phyloP scores from a whole-genome alignment of 1,140 invertebrate genomes.

The Listronotus bonariensis region DNA sequence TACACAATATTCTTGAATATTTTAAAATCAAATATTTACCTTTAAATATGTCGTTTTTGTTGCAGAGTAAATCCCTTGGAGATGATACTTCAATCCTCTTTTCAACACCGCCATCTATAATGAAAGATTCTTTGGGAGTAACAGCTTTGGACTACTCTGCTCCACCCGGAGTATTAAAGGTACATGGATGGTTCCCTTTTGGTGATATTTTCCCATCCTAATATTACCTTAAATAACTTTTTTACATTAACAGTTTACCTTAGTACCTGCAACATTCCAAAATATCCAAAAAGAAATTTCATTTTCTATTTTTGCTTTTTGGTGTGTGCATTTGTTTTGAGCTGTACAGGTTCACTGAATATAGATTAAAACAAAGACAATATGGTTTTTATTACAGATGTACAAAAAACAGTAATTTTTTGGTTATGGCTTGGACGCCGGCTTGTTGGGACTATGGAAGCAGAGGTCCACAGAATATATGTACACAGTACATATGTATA shows the following conservation, averaged over 20 bases:
- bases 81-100: constrained; percentile 80
- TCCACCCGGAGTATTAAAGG: constrained; percentile 51
- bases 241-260: not conserved
- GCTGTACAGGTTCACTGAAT: not conserved
- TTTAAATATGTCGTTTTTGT: not conserved
- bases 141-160: constrained; percentile 49
- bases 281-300: not conserved
- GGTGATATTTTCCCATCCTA: constrained; percentile 50
- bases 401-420: too few species aligned
- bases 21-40: too few species aligned
- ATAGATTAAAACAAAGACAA: too few species aligned
- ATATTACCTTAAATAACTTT: constrained; percentile 24
- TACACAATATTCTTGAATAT: too few species aligned
- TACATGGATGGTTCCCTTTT: constrained; percentile 54
- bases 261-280: constrained; percentile 5
- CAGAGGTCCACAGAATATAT: too few species aligned
- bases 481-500: too few species aligned
- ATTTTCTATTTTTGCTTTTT: constrained; percentile 25
- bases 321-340: constrained; percentile 2
- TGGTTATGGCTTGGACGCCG: too few species aligned
- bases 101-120: constrained; percentile 80
- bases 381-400: too few species aligned
- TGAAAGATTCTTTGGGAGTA: constrained; percentile 64
- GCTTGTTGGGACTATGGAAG: too few species aligned
- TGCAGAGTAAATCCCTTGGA: constrained; percentile 81